A percentile compares a stretch with the other conserved stretches of the same genome.
Evolutionary conservation across 2,113 vertebrate genomes (phyloP).

Genomic region (Anguilla rostrata): DNA sequence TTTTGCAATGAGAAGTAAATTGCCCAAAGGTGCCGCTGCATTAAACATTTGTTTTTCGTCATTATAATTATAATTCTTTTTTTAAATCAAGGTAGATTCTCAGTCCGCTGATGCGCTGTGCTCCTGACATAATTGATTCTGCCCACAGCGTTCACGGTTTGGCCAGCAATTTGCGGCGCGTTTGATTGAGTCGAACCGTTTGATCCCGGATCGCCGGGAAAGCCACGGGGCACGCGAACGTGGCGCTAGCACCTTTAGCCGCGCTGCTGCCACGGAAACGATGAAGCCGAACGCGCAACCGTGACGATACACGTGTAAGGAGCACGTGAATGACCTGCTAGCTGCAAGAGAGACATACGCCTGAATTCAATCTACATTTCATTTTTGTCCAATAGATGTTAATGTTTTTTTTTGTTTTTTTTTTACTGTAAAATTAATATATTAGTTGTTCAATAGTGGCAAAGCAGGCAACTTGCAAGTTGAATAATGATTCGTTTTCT

Average conservation of each 20-base stretch:
- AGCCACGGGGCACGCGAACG: conserved; percentile 53
- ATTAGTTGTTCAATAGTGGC: background rate
- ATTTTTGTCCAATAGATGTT: background rate
- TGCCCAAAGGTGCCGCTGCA: conserved; percentile 53
- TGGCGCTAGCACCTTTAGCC: conserved; percentile 61
- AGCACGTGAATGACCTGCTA: background rate
- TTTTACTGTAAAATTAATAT: background rate
- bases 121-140: conserved; percentile 66
- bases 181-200: conserved; percentile 57
- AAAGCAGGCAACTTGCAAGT: background rate
- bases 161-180: conserved; percentile 61
- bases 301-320: background rate
- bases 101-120: conserved; percentile 66
- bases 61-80: background rate
- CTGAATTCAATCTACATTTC: background rate
- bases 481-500: no score
- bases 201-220: conserved; percentile 61
- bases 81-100: conserved; percentile 58
- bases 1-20: background rate
- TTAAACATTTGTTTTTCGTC: conserved; percentile 28
- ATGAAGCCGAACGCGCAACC: background rate
- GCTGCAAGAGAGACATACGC: background rate
- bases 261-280: conserved; percentile 47
- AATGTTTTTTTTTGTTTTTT: background rate
- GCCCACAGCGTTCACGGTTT: conserved; percentile 59